Base-by-base conservation (phyloP, 2,113 vertebrate genomes). In the Holacanthus passer region DNA sequence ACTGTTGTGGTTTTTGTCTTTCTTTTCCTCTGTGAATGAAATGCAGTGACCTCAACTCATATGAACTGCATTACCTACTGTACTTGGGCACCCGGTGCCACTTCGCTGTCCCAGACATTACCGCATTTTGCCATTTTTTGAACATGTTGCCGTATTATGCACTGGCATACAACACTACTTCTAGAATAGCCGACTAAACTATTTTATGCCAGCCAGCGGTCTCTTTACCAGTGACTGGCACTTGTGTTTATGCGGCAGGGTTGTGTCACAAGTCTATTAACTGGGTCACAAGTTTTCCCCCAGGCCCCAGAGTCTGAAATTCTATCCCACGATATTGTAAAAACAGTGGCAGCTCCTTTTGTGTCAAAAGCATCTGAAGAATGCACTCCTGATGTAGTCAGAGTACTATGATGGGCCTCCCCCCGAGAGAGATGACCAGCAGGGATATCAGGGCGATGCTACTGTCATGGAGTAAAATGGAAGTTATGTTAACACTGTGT, bases 331-430 rank as follows among this genome's bases (percentile, higher is more conserved):
- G 56, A 79, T 87, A 87, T 88, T 87, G 70, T 77, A 87, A 83
- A 91, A 90, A 88, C 88, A 79, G 53, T 79, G 50, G 62, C 45
- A 70, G 39, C 59, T 87, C 65, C 63, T 89, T 68, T 91, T 89
- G 84, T 88, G 81, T 82, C 74, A 45, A 77, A 89, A 92, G 80
- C 84, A 93, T 92, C 77, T 85, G 74, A 89, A 87, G 85, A 92
- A 93, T 94, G 91, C 67, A 71, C 64, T 90, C 70, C 45, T 52
- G 58, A 75, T 74, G 73, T 84, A 75, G 60, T 59, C n/a, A 14
- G 11, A 78, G 67, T 66, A 48, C 27, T 71, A 56, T 37, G 68
- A 68, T 64, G 73, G 48, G 24, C 59, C 37, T 72, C 73, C 50
- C 77, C 31, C 60, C 19, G n/a, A 7, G 81, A 45, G 73, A 39